Evolutionary conservation across 2,113 vertebrate genomes (phyloP).

Genomic region (Nycticryphes semicollaris): DNA sequence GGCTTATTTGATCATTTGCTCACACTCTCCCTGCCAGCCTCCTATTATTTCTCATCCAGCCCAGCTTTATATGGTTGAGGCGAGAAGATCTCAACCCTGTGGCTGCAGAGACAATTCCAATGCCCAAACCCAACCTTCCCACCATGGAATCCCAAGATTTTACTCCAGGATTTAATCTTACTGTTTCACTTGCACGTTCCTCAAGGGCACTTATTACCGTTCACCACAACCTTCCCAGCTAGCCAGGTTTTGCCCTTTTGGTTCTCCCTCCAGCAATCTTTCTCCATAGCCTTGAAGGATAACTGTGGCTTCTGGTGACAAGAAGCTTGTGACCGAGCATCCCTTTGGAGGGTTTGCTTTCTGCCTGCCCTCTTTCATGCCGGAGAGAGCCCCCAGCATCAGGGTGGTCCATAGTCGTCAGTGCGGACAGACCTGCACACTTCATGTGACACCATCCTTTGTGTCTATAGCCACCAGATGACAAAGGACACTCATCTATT

Average conservation of each 20-base stretch:
- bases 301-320: not conserved
- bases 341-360: not conserved
- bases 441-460: not conserved
- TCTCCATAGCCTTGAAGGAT: not conserved
- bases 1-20: not conserved
- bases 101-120: not conserved
- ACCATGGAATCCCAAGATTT: fast-evolving
- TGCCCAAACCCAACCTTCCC: not conserved
- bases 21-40: not conserved
- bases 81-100: not conserved
- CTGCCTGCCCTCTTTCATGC: not conserved
- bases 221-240: not conserved
- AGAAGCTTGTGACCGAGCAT: not conserved
- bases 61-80: not conserved
- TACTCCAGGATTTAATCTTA: not conserved
- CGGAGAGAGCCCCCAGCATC: not conserved
- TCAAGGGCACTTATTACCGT: not conserved
- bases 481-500: not conserved
- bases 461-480: not conserved
- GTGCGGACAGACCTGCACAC: fast-evolving
- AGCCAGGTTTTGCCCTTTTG: not conserved
- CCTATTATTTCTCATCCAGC: not conserved
- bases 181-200: not conserved
- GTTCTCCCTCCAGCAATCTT: not conserved
- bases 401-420: not conserved